Conservation (phyloP, 2,113 vertebrate genomes). For the Octodon degus region DNA sequence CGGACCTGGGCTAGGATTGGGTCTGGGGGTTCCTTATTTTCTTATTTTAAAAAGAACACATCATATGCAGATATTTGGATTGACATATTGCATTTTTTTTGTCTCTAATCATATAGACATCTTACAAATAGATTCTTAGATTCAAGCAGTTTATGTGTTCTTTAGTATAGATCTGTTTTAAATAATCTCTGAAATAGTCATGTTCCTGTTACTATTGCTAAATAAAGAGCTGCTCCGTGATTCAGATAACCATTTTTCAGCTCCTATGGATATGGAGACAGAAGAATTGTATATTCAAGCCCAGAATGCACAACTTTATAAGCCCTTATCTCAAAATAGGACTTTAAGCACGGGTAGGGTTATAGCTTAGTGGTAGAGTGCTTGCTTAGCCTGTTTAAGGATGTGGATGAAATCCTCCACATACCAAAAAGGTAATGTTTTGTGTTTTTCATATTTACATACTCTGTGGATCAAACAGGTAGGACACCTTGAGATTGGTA, state of each 20-base stretch:
- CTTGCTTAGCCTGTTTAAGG: neutral
- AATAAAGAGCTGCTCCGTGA: neutral
- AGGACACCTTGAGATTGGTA: neutral
- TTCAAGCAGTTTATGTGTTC: neutral
- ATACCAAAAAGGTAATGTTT: neutral
- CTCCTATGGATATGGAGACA: neutral
- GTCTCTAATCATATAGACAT: slow-evolving; percentile 7
- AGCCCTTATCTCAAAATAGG: neutral
- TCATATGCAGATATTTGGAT: no score
- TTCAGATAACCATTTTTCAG: neutral
- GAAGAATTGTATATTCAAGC: neutral
- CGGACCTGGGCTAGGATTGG: no score
- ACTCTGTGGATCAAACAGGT: neutral
- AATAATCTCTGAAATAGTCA: neutral
- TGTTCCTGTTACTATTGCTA: neutral
- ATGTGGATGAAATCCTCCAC: neutral
- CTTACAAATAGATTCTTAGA: neutral
- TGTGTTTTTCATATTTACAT: neutral
- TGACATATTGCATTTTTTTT: neutral
- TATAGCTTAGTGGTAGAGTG: neutral
- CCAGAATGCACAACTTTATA: neutral
- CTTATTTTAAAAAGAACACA: neutral
- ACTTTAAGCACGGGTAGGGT: neutral
- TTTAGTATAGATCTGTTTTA: neutral
- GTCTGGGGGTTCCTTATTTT: no score